Conservation (phyloP, 2,888 invertebrate genomes). For the Apocheima hispidaria region DNA sequence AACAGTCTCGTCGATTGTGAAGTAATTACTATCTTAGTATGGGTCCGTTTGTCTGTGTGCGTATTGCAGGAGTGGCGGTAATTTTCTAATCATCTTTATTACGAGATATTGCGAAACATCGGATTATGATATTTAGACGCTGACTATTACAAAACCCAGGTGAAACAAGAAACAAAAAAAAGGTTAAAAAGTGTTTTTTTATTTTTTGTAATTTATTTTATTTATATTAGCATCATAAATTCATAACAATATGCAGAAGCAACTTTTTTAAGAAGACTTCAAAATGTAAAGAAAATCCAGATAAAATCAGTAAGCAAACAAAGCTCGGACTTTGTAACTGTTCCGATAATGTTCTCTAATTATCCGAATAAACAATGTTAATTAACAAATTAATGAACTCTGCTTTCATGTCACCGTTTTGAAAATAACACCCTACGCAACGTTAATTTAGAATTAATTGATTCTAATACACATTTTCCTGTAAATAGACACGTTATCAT, state of each 20-base stretch:
- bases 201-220: conserved; percentile 1
- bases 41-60: conserved; percentile 33
- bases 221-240: conserved; percentile 3
- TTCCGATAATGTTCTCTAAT: conserved; percentile 56
- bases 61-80: conserved; percentile 14
- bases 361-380: conserved; percentile 46
- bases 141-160: no score
- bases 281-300: conserved; percentile 15
- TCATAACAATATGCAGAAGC: background rate
- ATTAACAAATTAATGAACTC: conserved; percentile 39
- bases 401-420: conserved; percentile 21
- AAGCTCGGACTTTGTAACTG: conserved; percentile 59
- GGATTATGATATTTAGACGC: background rate
- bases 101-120: conserved; percentile 6
- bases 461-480: conserved; percentile 32
- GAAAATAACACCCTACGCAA: conserved; percentile 10
- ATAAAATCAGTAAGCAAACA: conserved; percentile 41
- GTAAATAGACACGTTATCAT: conserved; percentile 32
- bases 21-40: conserved; percentile 49
- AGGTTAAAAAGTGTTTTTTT: background rate
- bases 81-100: conserved; percentile 14
- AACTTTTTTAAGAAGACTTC: background rate
- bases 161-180: background rate
- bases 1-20: conserved; percentile 70
- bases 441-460: conserved; percentile 41